phyloP scores from a whole-genome alignment of 1,140 invertebrate genomes.

The Colletes latitarsis region DNA sequence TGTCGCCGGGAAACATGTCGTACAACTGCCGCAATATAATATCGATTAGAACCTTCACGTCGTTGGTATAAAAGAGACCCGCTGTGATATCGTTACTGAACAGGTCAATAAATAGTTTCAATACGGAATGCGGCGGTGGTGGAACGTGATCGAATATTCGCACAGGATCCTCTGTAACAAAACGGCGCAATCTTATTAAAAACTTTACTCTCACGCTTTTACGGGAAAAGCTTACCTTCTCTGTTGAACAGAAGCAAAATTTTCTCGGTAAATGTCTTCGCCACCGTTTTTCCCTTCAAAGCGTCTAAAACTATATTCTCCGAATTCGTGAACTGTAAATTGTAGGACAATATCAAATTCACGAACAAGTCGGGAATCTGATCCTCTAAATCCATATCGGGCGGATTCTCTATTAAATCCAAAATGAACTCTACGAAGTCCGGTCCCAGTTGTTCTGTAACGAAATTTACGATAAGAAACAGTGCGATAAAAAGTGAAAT shows the following conservation, averaged over 20 bases:
- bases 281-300: conserved; percentile 86
- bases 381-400: conserved; percentile 89
- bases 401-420: conserved; percentile 90
- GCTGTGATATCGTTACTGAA: conserved; percentile 89
- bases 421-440: conserved; percentile 91
- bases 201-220: not conserved
- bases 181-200: conserved; percentile 14
- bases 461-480: conserved; percentile 23
- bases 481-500: not conserved
- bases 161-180: conserved; percentile 90
- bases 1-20: conserved; percentile 93
- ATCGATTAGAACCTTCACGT: conserved; percentile 95
- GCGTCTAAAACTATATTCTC: conserved; percentile 90
- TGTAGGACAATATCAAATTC: conserved; percentile 92
- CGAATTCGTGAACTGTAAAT: conserved; percentile 89
- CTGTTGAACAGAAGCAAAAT: conserved; percentile 92
- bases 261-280: conserved; percentile 95
- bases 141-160: conserved; percentile 91
- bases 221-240: conserved; percentile 85
- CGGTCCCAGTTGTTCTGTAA: conserved; percentile 89
- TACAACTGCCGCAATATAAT: conserved; percentile 93
- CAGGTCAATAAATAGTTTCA: conserved; percentile 93
- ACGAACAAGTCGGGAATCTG: conserved; percentile 91
- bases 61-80: conserved; percentile 95
- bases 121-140: conserved; percentile 90